Evolutionary conservation across 2,888 invertebrate genomes (phyloP).

Genomic region (Apomyelois bistriatella): DNA sequence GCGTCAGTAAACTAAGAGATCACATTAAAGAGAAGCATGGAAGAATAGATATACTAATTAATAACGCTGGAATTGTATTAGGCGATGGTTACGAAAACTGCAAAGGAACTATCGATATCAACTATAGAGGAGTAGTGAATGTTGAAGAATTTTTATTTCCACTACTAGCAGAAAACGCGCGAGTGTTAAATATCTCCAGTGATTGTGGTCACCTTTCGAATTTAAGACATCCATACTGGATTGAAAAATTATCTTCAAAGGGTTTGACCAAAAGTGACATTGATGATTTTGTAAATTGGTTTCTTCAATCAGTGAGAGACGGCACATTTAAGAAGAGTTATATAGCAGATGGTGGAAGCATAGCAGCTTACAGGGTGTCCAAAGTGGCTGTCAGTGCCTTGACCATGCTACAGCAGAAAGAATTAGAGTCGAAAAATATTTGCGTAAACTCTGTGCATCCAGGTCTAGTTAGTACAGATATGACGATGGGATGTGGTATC

Average conservation of each 20-base stretch:
- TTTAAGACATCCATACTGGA: constrained; percentile 71
- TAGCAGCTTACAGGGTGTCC: constrained; percentile 82
- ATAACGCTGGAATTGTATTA: constrained; percentile 77
- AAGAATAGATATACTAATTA: constrained; percentile 86
- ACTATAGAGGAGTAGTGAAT: constrained; percentile 83
- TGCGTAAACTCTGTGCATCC: constrained; percentile 83
- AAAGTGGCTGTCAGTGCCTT: constrained; percentile 86
- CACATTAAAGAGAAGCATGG: constrained; percentile 79
- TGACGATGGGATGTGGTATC: constrained; percentile 83
- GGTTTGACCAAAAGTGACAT: constrained; percentile 48
- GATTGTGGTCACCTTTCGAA: constrained; percentile 81
- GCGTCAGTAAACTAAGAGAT: constrained; percentile 77
- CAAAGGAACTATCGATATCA: constrained; percentile 81
- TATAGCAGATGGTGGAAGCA: constrained; percentile 71
- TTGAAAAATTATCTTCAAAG: constrained; percentile 43
- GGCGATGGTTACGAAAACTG: constrained; percentile 57
- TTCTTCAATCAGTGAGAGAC: constrained; percentile 67
- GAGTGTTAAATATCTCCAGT: constrained; percentile 87
- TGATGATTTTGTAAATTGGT: constrained; percentile 81
- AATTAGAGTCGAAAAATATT: constrained; percentile 79
- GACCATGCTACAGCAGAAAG: constrained; percentile 82
- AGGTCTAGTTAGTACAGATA: constrained; percentile 88
- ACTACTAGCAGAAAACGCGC: constrained; percentile 81
- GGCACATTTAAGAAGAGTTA: constrained; percentile 46
- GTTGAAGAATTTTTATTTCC: constrained; percentile 85